These are phyloP conservation scores for Saccostrea glomerata DNA, from an alignment of 1,140 invertebrate genomes.

Conservation along the genomic window DNA sequence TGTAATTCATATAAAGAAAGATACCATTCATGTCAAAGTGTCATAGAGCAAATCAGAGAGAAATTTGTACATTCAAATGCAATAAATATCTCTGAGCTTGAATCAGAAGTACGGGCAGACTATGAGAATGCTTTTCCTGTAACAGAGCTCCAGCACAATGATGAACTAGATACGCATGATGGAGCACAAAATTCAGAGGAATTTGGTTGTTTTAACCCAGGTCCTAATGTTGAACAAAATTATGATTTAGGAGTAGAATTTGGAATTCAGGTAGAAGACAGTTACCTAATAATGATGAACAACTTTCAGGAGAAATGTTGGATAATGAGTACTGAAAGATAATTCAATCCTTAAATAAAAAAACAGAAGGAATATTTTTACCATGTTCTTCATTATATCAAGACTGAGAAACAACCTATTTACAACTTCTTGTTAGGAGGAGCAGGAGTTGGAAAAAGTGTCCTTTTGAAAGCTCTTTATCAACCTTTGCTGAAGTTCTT, in stretches of 20 bases:
- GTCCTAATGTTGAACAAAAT: neutral
- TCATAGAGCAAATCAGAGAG: neutral
- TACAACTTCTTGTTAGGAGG: constrained; percentile 54
- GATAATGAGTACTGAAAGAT: constrained; percentile 10
- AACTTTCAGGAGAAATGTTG: neutral
- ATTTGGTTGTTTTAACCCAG: constrained; percentile 11
- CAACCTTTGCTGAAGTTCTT: constrained; percentile 50
- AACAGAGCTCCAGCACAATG: neutral
- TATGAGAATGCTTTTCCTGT: neutral
- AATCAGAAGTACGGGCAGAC: neutral
- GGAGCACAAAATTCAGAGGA: neutral
- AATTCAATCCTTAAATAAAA: constrained; percentile 23
- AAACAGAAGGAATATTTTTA: constrained; percentile 47
- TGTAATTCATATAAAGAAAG: neutral
- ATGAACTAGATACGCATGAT: neutral
- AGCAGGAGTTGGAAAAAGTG: constrained; percentile 59
- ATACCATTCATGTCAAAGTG: neutral
- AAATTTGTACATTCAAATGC: neutral
- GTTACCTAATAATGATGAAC: constrained; percentile 10
- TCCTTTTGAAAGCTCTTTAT: constrained; percentile 47
- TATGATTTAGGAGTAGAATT: constrained; percentile 33
- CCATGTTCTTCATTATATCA: constrained; percentile 34
- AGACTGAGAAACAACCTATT: constrained; percentile 5
- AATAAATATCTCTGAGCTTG: neutral
- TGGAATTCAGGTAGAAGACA: neutral